Evolutionary conservation across 2,113 vertebrate species (phyloP).

Genomic region (Bombycilla garrulus): DNA sequence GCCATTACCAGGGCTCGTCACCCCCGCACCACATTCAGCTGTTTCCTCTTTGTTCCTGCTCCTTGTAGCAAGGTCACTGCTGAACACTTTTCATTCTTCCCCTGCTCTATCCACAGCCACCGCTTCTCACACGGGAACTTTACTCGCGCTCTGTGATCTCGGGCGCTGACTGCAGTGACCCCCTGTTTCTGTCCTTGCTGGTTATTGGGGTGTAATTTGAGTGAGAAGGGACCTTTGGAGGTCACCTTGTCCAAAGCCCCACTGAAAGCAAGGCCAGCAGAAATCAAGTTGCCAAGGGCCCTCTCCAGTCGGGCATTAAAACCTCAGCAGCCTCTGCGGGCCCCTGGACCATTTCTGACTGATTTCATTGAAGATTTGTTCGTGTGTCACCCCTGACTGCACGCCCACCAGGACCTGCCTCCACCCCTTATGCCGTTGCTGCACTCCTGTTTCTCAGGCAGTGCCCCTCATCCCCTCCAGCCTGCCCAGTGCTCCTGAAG

Average conservation of each 20-base stretch:
- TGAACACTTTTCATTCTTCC: slow-evolving; percentile 43
- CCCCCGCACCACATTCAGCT: slow-evolving; percentile 54
- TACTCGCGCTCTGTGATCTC: not conserved
- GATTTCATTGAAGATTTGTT: not conserved
- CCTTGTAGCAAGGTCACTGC: slow-evolving; percentile 56
- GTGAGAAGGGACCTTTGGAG: not conserved
- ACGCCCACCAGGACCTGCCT: not conserved
- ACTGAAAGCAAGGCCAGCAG: not conserved
- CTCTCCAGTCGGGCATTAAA: not conserved
- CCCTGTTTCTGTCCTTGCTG: not conserved
- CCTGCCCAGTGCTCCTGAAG: not conserved
- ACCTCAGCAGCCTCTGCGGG: not conserved
- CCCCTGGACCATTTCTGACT: not conserved
- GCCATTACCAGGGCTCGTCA: slow-evolving; percentile 63
- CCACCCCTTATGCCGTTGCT: accelerated
- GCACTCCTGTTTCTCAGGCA: not conserved
- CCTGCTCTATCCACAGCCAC: not conserved
- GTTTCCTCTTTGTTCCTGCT: slow-evolving; percentile 59
- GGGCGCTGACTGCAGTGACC: not conserved
- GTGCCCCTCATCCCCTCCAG: not conserved
- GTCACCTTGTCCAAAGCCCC: not conserved
- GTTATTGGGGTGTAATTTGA: not conserved
- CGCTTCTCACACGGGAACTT: not conserved
- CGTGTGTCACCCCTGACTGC: accelerated
- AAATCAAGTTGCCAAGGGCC: slow-evolving; percentile 4